A percentile compares a stretch with the other conserved stretches of the same genome.
phyloP scores from a whole-genome alignment of 1,140 invertebrate genomes.

The Nixonia krombeini region DNA sequence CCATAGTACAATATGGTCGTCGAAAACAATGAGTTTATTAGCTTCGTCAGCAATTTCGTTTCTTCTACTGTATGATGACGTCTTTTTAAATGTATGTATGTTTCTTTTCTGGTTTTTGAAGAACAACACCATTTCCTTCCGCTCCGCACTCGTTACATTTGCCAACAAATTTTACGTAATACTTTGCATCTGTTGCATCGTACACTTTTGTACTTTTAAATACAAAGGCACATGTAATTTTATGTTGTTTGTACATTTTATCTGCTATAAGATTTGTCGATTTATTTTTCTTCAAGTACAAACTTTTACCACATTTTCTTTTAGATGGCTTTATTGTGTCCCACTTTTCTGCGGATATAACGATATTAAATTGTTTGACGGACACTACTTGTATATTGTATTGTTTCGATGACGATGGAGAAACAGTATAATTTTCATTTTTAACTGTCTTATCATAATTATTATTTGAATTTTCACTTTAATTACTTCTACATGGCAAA shows the following conservation, averaged over 20 bases:
- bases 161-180: conserved; percentile 5
- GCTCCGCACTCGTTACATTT: conserved; percentile 15
- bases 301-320: too few species aligned
- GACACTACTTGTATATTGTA: too few species aligned
- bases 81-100: not conserved
- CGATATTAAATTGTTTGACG: too few species aligned
- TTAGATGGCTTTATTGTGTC: too few species aligned
- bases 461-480: too few species aligned
- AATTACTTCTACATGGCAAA: too few species aligned
- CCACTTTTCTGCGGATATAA: too few species aligned
- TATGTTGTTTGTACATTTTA: conserved; percentile 9
- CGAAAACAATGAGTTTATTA: not conserved
- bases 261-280: conserved; percentile 12
- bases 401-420: too few species aligned
- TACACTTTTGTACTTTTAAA: conserved; percentile 13
- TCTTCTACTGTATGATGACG: too few species aligned
- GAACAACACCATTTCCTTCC: not conserved
- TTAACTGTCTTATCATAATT: too few species aligned
- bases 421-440: too few species aligned
- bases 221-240: conserved; percentile 9
- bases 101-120: not conserved
- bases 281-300: not conserved
- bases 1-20: not conserved
- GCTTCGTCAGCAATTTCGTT: too few species aligned
- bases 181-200: conserved; percentile 5